phyloP scores from a whole-genome alignment of 2,113 vertebrate genomes.

The Lophura nycthemera region DNA sequence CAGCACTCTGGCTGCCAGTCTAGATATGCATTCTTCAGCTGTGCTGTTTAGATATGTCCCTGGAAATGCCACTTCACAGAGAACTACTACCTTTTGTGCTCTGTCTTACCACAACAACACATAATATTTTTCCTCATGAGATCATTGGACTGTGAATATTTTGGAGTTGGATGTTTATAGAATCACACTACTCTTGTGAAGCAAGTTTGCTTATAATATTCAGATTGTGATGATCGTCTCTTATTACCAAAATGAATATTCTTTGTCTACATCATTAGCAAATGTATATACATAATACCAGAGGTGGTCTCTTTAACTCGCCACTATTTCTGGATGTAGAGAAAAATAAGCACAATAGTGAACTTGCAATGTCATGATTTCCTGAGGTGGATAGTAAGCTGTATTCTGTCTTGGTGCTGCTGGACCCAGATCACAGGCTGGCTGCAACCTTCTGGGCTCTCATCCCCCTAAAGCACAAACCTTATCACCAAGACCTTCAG shows the following conservation, averaged over 20 bases:
- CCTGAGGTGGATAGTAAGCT: neutral
- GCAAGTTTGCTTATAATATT: neutral
- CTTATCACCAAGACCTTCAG: neutral
- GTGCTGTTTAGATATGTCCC: neutral
- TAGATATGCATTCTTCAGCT: neutral
- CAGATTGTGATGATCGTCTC: neutral
- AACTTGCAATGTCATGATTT: neutral
- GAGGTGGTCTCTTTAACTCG: neutral
- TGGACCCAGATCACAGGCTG: neutral
- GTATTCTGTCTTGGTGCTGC: neutral
- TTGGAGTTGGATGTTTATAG: neutral
- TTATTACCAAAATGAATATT: neutral
- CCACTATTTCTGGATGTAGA: neutral
- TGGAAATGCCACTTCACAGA: neutral
- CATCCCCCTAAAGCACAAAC: neutral
- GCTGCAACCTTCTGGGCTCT: neutral
- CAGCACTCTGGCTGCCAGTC: neutral
- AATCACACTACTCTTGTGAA: neutral
- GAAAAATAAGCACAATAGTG: neutral
- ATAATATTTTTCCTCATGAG: neutral
- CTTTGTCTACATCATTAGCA: neutral
- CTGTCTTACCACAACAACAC: neutral
- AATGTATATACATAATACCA: neutral
- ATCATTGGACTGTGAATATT: neutral
- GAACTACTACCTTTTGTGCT: neutral